phyloP scores from a whole-genome alignment of 92 coral and sea anemone genomes.

The Metridium senile region DNA sequence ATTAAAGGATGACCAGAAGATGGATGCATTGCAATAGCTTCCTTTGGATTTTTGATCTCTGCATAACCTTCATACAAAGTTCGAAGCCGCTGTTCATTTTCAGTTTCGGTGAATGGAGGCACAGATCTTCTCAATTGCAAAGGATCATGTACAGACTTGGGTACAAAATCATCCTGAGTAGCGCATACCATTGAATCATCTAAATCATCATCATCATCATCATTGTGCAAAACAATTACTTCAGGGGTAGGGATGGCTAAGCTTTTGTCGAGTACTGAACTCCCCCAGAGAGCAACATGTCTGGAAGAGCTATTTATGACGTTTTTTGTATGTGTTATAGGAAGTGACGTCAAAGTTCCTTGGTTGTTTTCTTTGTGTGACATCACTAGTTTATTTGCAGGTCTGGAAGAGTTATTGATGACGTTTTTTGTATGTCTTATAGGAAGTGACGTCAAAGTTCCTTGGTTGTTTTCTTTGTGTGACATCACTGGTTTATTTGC shows the following conservation, averaged over 20 bases:
- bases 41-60: background rate
- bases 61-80: background rate
- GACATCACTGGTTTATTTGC: too few species aligned
- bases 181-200: conserved; percentile 12
- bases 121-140: background rate
- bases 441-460: too few species aligned
- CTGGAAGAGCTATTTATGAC: too few species aligned
- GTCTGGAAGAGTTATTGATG: too few species aligned
- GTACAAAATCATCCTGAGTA: conserved; percentile 16
- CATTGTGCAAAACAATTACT: background rate
- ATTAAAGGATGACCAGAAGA: background rate
- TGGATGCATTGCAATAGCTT: background rate
- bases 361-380: too few species aligned
- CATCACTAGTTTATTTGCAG: too few species aligned
- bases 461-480: too few species aligned
- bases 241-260: background rate
- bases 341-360: too few species aligned
- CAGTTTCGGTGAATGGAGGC: background rate
- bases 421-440: too few species aligned
- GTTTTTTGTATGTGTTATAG: too few species aligned
- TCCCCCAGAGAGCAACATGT: conserved; percentile 10
- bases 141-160: conserved; percentile 1
- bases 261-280: background rate
- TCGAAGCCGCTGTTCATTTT: background rate
- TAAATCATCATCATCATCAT: background rate